These are phyloP conservation scores for Zaprionus kolodkinae DNA, from an alignment of 1,140 invertebrate genomes.

Conservation along the genomic window DNA sequence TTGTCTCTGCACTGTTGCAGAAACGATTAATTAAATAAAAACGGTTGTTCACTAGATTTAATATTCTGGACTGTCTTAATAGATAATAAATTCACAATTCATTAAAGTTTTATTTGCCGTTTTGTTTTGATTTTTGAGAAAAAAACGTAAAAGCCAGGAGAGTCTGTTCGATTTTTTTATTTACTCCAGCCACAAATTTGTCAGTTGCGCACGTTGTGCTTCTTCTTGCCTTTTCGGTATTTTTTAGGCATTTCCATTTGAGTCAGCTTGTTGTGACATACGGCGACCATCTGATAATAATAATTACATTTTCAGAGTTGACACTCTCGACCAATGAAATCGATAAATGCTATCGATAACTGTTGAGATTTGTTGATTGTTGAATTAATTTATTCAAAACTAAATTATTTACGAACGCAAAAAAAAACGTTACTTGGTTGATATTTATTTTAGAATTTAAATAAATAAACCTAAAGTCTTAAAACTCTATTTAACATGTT, in stretches of 20 bases:
- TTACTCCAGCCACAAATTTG: slow-evolving; percentile 47
- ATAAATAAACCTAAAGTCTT: slow-evolving; percentile 8
- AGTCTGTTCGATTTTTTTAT: slow-evolving; percentile 66
- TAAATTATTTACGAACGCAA: too few species aligned
- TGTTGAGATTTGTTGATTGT: background rate
- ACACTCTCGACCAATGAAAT: background rate
- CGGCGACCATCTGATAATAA: slow-evolving; percentile 46
- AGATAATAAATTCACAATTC: slow-evolving; percentile 3
- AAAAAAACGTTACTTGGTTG: background rate
- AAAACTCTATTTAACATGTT: slow-evolving; percentile 31
- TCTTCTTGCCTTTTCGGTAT: slow-evolving; percentile 46
- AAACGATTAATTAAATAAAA: slow-evolving; percentile 31
- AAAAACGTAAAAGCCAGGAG: slow-evolving; percentile 10
- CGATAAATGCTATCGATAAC: slow-evolving; percentile 18
- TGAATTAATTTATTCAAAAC: background rate
- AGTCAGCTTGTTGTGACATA: slow-evolving; percentile 29
- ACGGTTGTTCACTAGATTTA: slow-evolving; percentile 3
- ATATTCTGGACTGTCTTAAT: background rate
- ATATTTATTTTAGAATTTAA: background rate
- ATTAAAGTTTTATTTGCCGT: background rate
- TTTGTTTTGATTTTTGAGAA: slow-evolving; percentile 33
- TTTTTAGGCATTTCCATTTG: slow-evolving; percentile 36
- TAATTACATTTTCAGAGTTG: slow-evolving; percentile 14
- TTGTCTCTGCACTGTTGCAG: slow-evolving; percentile 40
- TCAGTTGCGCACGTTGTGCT: slow-evolving; percentile 59